Base-by-base conservation (phyloP, 2,797 vertebrate genomes). In the Rhodeus uyekii region DNA sequence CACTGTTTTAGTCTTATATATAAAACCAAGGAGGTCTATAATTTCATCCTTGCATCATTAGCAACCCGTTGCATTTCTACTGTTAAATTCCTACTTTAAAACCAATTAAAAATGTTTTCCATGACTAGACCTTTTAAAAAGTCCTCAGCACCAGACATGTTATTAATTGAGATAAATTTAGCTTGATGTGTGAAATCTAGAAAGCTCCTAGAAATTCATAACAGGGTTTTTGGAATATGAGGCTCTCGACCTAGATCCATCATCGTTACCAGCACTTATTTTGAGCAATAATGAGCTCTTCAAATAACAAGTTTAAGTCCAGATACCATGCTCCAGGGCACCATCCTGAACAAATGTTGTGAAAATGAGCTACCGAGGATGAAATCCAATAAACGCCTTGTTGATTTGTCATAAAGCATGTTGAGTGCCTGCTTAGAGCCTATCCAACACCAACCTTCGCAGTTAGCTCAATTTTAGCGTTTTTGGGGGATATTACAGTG, bases 211-310 rank as follows among this genome's bases (percentile, higher is more conserved):
- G 44, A 50, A n/a, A 53, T 16, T 53, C 46, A 53, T 1, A 36
- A 53, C 19, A 36, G 32, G 29, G 18, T 63, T 61, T 19, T 74
- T 34, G 24, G 60, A 69, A 71, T 22, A 29, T 18, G 60, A 65
- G 22, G 10, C 18, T 32, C 75, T 46, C n/a, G 18, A 32, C 48
- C 42, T 19, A 32, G 67, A 61, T 61, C 77, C 34, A 72, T 46
- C 14, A 48, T 73, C 36, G 81, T 80, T 61, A 84, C 63, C 27
- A 67, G 50, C 69, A 58, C 44, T 76, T 76, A 71, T 82, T 76
- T 68, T 65, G 64, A 72, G 72, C 38, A 64, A 46, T 82, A 75
- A 68, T 12, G 18, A 75, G 76, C 12, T 64, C 64, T 50, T 2
- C 5, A 55, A 46, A 68, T 44, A 80, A 65, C 46, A 65, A 68